Conservation (phyloP, 2,797 vertebrate genomes). For the Coregonus ussuriensis region DNA sequence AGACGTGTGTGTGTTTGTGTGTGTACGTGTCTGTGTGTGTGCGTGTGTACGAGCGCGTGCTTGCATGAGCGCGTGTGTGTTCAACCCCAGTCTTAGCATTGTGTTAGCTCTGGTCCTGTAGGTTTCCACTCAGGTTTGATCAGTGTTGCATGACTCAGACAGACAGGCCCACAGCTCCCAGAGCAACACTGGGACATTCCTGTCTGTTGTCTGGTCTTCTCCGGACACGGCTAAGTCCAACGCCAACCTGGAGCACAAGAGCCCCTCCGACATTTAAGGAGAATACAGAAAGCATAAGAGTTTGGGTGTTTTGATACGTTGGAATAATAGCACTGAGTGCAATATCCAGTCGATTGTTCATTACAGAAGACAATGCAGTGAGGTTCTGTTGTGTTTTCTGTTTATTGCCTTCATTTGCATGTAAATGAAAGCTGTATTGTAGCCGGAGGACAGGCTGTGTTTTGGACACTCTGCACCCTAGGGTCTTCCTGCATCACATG, state of each 20-base stretch:
- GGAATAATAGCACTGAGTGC: not conserved
- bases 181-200: not conserved
- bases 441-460: constrained; percentile 30
- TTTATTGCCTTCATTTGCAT: constrained; percentile 67
- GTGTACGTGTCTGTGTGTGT: not conserved
- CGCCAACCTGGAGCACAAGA: not conserved
- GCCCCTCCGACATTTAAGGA: not conserved
- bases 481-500: constrained; percentile 4
- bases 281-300: not conserved
- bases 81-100: not conserved
- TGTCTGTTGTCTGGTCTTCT: constrained; percentile 1
- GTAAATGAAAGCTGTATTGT: constrained; percentile 57
- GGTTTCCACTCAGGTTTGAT: constrained; percentile 13
- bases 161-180: not conserved
- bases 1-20: not conserved
- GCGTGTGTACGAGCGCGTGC: not conserved
- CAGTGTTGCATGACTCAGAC: constrained; percentile 20
- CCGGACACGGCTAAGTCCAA: not conserved
- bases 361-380: constrained; percentile 28
- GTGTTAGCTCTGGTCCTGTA: not conserved
- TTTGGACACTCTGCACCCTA: constrained; percentile 25
- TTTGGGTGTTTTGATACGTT: not conserved
- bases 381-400: constrained; percentile 28
- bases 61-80: not conserved
- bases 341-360: constrained; percentile 13